Base-by-base conservation (phyloP, 1,140 invertebrate genomes). In the Caenorhabditis tropicalis region DNA sequence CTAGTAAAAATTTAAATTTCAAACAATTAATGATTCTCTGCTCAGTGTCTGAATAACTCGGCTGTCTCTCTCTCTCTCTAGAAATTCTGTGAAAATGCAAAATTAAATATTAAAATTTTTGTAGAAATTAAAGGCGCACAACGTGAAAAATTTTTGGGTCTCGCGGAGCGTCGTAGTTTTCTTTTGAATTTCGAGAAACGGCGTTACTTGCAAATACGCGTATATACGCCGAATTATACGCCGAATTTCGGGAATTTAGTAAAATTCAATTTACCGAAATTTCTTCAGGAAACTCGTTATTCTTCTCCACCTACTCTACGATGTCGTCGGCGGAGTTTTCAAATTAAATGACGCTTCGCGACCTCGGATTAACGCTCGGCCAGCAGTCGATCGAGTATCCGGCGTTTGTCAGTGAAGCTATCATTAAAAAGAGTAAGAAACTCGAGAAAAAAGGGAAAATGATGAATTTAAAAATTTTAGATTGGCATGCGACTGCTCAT, bases 401-500 rank as follows among this genome's bases (percentile, higher is more conserved):
- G 21, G 65, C 65, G 12, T 36, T 74, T 1, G 65, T 74, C 2
- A 74, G 43, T 24, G 65, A 74, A n/a, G 65, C 65, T 2, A 43
- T 74, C 43, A 12, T 74, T 1, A 74, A 74, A 16, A 74, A 43
- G 29, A 33, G 33, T 74, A 12, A 27, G 27, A n/a, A 58, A 27
- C 0, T 0, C 3, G n/a, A 10, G 39, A 10, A 46, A 46, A 56
- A 46, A 5, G 21, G 36, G 2, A 0, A n/a, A 36, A 74, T n/a
- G 43, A 43, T 36, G 33, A 0, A n/a, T 1, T 1, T 12, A 46
- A 46, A 9, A 9, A 24, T 74, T n/a, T 74, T 21, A 74, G 65
- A 74, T 74, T 74, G 65, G 65, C 65, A 74, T 10, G 33, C 65
- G 43, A 43, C 65, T 43, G 65, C 65, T 27, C 65, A 74, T 27